These are phyloP conservation scores for Nannospalax galili DNA, from an alignment of 2,113 vertebrate genomes.

Conservation along the genomic window DNA sequence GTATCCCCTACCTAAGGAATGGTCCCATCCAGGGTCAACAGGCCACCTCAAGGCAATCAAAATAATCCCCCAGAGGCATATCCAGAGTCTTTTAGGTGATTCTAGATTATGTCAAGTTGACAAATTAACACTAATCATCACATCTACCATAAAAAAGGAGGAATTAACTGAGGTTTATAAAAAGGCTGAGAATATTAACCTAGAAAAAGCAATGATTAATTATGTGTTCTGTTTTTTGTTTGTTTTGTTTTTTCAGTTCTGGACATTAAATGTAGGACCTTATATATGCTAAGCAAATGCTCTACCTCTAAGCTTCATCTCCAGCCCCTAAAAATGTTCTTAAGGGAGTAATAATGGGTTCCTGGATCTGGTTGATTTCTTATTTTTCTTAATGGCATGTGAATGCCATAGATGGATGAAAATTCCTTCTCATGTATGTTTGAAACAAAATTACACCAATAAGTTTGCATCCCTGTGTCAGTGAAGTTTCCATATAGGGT, in stretches of 20 bases:
- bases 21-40: too few species aligned
- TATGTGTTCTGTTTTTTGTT: not conserved
- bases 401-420: not conserved
- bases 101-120: not conserved
- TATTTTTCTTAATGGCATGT: not conserved
- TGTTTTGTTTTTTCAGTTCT: not conserved
- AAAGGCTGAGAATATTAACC: not conserved
- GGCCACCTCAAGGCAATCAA: not conserved
- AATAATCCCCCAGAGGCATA: not conserved
- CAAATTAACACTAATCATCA: not conserved
- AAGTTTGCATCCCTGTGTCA: not conserved
- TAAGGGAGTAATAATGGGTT: not conserved
- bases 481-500: constrained; percentile 31
- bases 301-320: not conserved
- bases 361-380: not conserved
- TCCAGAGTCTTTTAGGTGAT: not conserved
- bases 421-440: not conserved
- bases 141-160: not conserved
- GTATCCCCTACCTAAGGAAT: too few species aligned
- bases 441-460: not conserved
- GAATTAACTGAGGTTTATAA: constrained; percentile 15
- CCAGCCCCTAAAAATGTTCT: not conserved
- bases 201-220: not conserved
- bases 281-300: not conserved
- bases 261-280: not conserved